Evolutionary conservation across 2,888 invertebrate species (phyloP), one percentile per base, ranked within the genome.

Genomic region (Tineola bisselliella): DNA sequence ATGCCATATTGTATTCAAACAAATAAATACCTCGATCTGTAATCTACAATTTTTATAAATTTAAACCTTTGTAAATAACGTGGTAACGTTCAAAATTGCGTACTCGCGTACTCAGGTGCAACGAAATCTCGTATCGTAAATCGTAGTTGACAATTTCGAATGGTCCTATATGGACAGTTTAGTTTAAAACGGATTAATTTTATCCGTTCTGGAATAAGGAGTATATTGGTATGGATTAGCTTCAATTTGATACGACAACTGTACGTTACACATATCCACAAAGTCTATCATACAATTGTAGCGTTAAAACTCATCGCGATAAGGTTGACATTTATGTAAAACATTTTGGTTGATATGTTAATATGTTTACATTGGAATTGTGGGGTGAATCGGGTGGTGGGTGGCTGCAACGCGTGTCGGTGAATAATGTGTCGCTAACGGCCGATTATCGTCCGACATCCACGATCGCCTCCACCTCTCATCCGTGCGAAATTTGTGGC

Each of bases 401-500:
- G 73, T 79, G 78, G 76, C 68, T 77, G 83, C 82, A 79, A 79
- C 79, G 82, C 87, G 84, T 87, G 86, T 72, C 79, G 70, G 77
- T 84, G 87, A 87, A 87, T 87, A 87, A 87, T 86, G 81, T 74
- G 77, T 77, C 82, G 78, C 79, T 77, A 82, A 83, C 79, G 79
- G 79, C 72, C 84, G 84, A 84, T 87, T 86, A 83, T 62, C 44
- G 63, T 64, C 63, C 63, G 61, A 60, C 48, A 59, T 43, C 52
- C 38, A 48, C 30, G 56, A 31, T 33, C 30, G 59, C 44, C 54
- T 48, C 15, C 48, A 48, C 15, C 48, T 54, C 54, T 18, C 54
- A 54, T 18, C 25, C 54, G 54, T 25, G 54, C 54, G 25, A 54
- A 54, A 48, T 48, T 17, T 48, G 48, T 48, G 48, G 48, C 48